Base-by-base conservation (phyloP, 2,113 vertebrate species). In the Melanotaenia duboulayi region DNA sequence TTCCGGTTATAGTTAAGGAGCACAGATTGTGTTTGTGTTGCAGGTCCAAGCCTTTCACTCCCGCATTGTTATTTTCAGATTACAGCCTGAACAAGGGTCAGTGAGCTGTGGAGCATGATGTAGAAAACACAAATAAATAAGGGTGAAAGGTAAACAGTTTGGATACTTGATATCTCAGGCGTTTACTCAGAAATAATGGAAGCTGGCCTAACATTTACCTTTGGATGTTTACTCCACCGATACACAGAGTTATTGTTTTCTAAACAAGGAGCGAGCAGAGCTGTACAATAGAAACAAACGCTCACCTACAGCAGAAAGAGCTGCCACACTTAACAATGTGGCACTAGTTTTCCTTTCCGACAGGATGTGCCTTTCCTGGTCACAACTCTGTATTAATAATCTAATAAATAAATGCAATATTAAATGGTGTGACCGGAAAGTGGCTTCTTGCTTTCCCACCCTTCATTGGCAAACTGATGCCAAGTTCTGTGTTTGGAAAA, bases 401-500 rank as follows among this genome's bases (percentile, higher is more conserved):
- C 89, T 85, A 94, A 92, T 92, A 93, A 94, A 94, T 94, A 93
- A 92, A 91, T 76, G 84, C 22, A 77, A 90, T 90, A 90, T 89
- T 76, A 93, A 93, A 92, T 90, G 92, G 91, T 94, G 93, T 89
- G 93, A 94, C 88, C 93, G 93, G 93, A 92, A 91, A 74, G 86
- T 19, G 16, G 55, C 67, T 75, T 65, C 69, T 55, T 79, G 65
- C 76, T 92, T 93, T 94, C 92, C 93, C 93, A 92, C 89, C 72
- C 62, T 57, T 48, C 49, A 4, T 23, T 46, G 70, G 65, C 73
- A 7, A 48, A 55, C 37, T 2, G 59, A 25, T 42, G 72, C 71
- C 74, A 76, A 60, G 62, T 42, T 44, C 28, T 50, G 46, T 0
- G 65, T 7, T 51, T 24, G 11, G 46, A 61, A 32, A 4, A 48